phyloP scores from a whole-genome alignment of 2,113 vertebrate genomes.

The Phodopus roborovskii region DNA sequence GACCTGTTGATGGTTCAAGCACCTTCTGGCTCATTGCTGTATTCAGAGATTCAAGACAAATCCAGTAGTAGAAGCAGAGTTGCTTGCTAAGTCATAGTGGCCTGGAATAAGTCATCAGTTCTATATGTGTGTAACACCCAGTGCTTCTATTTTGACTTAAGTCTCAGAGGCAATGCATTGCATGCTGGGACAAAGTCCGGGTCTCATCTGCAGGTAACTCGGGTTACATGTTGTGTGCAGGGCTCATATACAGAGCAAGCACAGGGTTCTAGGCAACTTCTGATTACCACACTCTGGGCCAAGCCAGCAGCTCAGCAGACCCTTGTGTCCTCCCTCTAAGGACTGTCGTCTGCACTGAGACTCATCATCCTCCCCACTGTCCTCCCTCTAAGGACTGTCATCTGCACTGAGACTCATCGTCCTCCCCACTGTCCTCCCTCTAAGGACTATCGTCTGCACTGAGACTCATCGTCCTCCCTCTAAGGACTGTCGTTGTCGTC shows the following conservation, averaged over 20 bases:
- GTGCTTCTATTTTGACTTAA: not conserved
- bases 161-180: not conserved
- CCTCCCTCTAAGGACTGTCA: too few relatives aligned
- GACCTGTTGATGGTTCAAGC: not conserved
- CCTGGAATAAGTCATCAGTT: not conserved
- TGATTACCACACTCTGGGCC: not conserved
- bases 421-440: too few relatives aligned
- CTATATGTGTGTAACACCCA: not conserved
- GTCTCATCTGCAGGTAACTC: not conserved
- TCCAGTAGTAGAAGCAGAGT: not conserved
- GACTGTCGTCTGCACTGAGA: not conserved
- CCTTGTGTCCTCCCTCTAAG: slow-evolving; percentile 9
- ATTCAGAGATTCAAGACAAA: not conserved
- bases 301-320: not conserved
- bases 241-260: not conserved
- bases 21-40: not conserved
- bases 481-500: too few relatives aligned
- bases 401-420: too few relatives aligned
- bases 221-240: not conserved
- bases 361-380: too few relatives aligned
- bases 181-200: not conserved
- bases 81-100: not conserved
- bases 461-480: too few relatives aligned
- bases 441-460: too few relatives aligned
- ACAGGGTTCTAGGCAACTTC: not conserved